Base-by-base conservation (phyloP, 37 sponge, comb jelly and placozoan species). In the Oopsacas minuta region DNA sequence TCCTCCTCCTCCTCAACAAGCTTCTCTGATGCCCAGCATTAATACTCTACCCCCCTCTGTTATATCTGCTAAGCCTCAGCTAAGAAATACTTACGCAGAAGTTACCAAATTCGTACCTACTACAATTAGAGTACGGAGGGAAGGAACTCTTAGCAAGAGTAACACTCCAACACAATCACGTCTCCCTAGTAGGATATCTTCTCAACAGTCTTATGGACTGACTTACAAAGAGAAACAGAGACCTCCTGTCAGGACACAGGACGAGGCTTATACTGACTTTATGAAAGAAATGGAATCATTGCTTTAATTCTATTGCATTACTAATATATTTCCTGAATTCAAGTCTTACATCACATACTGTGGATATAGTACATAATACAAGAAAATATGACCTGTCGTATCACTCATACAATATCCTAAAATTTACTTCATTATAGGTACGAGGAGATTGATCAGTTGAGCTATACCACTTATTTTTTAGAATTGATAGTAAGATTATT, bases 221-320 rank as follows among this genome's bases (percentile, higher is more conserved):
- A 82, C 83, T 20, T 37, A 82, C 23, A 82, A 15, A 3, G 75
- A 37, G 81, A 75, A 42, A 8, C 15, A 38, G 36, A 23, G 22
- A n/a, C 17, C 37, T 5, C 38, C 83, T 1, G 39, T 81, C 81
- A 38, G 82, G 51, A 83, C 82, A 35, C 88, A 88, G 39, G 94
- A 91, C 37, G 97, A 94, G 81, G 99, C 95, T 22, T 97, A 97
- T 82, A 85, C 89, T 36, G 86, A 90, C 28, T 97, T 97, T 39
- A 97, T 97, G 99, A 90, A 91, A 1, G 95, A 97, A 81, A 97
- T 97, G 95, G 86, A 93, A 82, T 92, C 90, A 53, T 87, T 97
- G 30, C 83, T 97, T 85, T 97, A 88, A 61, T 12, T 61, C 15
- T 42, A 42, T n/a, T n/a, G n/a, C n/a, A n/a, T n/a, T n/a, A n/a